Evolutionary conservation across 2,113 vertebrate species (phyloP).

Genomic region (Dendropsophus ebraccatus): DNA sequence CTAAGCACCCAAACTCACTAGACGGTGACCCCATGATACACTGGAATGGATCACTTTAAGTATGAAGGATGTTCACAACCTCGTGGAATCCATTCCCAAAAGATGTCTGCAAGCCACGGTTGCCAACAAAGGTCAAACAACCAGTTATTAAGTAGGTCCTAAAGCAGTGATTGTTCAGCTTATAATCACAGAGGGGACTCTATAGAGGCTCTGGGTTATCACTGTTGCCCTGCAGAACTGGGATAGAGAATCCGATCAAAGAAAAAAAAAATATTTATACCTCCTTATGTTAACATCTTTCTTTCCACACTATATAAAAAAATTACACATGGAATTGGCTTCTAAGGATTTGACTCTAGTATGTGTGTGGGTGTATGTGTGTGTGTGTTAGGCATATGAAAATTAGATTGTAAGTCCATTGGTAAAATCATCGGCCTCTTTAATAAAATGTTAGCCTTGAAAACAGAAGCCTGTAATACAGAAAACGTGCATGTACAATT

Average conservation of each 20-base stretch:
- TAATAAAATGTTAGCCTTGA: neutral
- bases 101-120: too few relatives aligned
- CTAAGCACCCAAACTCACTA: too few relatives aligned
- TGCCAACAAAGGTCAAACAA: too few relatives aligned
- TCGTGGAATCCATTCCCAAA: too few relatives aligned
- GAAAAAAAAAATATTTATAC: too few relatives aligned
- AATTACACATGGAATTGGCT: neutral
- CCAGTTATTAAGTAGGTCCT: too few relatives aligned
- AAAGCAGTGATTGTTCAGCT: too few relatives aligned
- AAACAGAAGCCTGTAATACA: neutral
- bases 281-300: neutral
- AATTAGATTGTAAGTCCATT: neutral
- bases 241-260: too few relatives aligned
- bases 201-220: neutral
- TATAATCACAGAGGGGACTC: neutral
- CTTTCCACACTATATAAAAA: neutral
- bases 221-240: neutral
- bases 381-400: neutral
- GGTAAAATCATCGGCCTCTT: neutral
- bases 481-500: neutral
- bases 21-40: too few relatives aligned
- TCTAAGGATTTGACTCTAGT: neutral
- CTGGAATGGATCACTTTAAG: too few relatives aligned
- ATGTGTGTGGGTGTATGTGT: neutral
- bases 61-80: too few relatives aligned